Base-by-base conservation (phyloP, 2,797 vertebrate species). In the Tachyglossus aculeatus region DNA sequence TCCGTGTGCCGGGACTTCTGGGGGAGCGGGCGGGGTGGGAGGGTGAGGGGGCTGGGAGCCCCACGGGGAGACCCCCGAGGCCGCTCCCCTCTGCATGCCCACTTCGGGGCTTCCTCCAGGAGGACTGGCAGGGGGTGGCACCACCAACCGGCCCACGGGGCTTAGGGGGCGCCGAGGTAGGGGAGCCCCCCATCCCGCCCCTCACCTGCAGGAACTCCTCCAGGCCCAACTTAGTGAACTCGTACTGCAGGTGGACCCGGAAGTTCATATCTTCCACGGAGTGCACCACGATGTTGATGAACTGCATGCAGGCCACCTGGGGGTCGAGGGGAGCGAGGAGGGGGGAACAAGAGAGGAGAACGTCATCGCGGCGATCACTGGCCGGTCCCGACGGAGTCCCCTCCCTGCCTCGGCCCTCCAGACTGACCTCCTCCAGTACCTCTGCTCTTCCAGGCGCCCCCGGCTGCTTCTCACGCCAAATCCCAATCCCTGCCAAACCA, bases 241-340 rank as follows among this genome's bases (percentile, higher is more conserved):
- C 97, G 1, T 92, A 99, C 81, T 99, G 97, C 78, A 99, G 90
- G 57, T 98, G 96, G 52, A 97, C 97, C 15, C 97, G 91, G 90
- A 98, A 98, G 88, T 98, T 98, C 97, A 98, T 98, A 89, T 98
- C 96, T 83, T 99, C 97, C 39, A 99, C 97, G 0, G 97, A 98
- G 89, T 98, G 97, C 53, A 98, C 97, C 83, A 98, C 95, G 1
- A 98, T 98, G 88, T 98, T 98, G 92, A 98, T 97, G 90, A 98
- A 98, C 91, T 98, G 97, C 97, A 98, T 98, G 83, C 96, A 98
- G 55, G 97, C 97, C 53, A 98, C 97, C 97, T 98, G 53, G 38
- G 4, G 64, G 68, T 59, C 57, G 25, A 22, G 48, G 36, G 39
- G 2, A 55, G 8, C 5, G 10, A 4, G 21, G 47, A 27, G 32